Base-by-base conservation (phyloP, 2,797 vertebrate genomes). In the Ptychobarbus kaznakovi region DNA sequence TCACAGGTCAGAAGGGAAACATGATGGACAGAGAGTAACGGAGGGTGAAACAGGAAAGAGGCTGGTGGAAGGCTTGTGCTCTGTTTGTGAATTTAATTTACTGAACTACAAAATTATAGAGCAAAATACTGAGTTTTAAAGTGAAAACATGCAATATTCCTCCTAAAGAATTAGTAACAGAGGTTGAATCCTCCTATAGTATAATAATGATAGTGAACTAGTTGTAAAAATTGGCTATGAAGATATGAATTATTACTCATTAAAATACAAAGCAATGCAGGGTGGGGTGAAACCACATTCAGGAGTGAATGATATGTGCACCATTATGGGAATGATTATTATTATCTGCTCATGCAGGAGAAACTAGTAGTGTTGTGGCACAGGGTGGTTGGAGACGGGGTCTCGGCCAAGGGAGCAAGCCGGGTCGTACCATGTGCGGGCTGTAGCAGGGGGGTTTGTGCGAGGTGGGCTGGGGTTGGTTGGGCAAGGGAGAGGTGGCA, bases 371-470 rank as follows among this genome's bases (percentile, higher is more conserved):
- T 78, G 63, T 51, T 35, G 15, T 69, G 74, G 40, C 89, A 91
- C 79, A 82, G 75, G 81, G 86, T 44, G 80, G 51, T 68, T 66
- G 38, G 68, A 76, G 82, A 56, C 6, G 6, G 79, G 38, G n/a
- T 70, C 80, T 73, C 65, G 81, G 70, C 66, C 75, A 76, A 83
- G 84, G 90, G 89, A 74, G 83, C 82, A 85, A 68, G 89, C 74
- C 81, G 79, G 87, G 86, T 11, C 77, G 82, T 95, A 97, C 97
- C 96, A 97, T 93, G 90, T 97, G 97, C 76, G 96, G 95, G 93
- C 95, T 96, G 93, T 97, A 97, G 93, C 96, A 96, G 91, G 96
- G 93, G 20, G 94, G 93, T 91, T 97, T 97, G 93, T 96, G 95
- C 68, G 91, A 93, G 90, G 92, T 91, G 80, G 92, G 80, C 76